Base-by-base conservation (phyloP, 2,113 vertebrate genomes). In the Leucopsar rothschildi region DNA sequence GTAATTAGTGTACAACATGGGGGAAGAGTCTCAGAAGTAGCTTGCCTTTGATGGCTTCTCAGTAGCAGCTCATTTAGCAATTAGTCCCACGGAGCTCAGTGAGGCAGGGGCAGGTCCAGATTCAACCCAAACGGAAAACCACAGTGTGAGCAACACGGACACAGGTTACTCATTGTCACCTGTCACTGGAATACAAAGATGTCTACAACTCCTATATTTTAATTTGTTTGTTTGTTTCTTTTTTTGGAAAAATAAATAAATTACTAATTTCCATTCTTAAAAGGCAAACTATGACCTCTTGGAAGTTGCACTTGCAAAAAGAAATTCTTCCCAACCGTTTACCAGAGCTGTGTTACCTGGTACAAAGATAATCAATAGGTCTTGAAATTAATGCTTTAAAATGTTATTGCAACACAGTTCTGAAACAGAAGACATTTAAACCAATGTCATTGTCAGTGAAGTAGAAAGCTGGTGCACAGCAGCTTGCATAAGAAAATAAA, bases 321-420 rank as follows among this genome's bases (percentile, higher is more conserved):
- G 22, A 91, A 91, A 88, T 88, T 82, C 15, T 84, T 82, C 45
- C 52, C 55, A 60, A 64, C 11, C 61, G 1, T 45, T 90, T 33
- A 56, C 28, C 42, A 77, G 70, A 87, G 47, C 28, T 90, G 29
- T 64, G 63, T 86, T 82, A 80, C 59, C 31, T 63, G 53, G 44
- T 78, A 56, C 15, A 68, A 29, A 28, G 49, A 11, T 88, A 95
- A 93, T 89, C 56, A 89, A 79, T 75, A 95, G 42, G 16, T 92
- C 40, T 95, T 77, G 61, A 93, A 95, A 90, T 84, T 40, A 64
- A 91, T 68, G 53, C 42, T 91, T 97, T 91, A 61, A 97, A 95
- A 84, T 93, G 14, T 24, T 95, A 90, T 80, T 91, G 56, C 47
- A 95, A 90, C 5, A 5, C 79, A 76, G 64, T 92, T 97, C 63